Evolutionary conservation across 2,888 invertebrate species (phyloP).

Genomic region (Idaea biselata): DNA sequence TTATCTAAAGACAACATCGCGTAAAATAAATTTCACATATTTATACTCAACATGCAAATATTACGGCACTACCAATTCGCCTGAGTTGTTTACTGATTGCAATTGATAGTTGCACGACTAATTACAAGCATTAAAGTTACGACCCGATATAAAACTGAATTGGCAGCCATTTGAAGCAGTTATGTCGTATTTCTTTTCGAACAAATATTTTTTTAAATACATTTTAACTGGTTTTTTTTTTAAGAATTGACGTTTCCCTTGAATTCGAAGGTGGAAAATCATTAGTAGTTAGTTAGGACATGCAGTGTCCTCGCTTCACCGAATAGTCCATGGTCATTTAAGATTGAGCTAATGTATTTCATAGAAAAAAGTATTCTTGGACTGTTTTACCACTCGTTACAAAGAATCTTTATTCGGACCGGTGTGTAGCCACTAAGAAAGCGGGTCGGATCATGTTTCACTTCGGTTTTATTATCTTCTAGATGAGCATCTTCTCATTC

Average conservation of each 20-base stretch:
- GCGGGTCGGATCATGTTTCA: no score
- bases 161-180: background rate
- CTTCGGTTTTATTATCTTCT: no score
- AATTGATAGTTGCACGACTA: background rate
- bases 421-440: no score
- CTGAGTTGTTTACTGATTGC: background rate
- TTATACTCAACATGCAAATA: background rate
- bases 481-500: no score
- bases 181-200: background rate
- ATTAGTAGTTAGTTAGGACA: conserved; percentile 16
- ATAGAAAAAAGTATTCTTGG: background rate
- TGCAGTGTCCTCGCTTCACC: conserved; percentile 24
- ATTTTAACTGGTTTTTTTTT: background rate
- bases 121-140: background rate
- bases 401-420: no score
- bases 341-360: conserved; percentile 21
- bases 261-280: conserved; percentile 6
- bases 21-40: background rate
- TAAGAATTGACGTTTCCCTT: background rate
- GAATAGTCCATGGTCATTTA: conserved; percentile 27
- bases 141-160: conserved; percentile 1
- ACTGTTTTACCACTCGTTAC: background rate
- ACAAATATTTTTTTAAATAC: background rate
- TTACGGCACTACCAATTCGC: background rate
- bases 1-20: conserved; percentile 26